These are phyloP conservation scores for Emydoidea blandingii DNA, from an alignment of 2,797 vertebrate species.

Conservation along the genomic window DNA sequence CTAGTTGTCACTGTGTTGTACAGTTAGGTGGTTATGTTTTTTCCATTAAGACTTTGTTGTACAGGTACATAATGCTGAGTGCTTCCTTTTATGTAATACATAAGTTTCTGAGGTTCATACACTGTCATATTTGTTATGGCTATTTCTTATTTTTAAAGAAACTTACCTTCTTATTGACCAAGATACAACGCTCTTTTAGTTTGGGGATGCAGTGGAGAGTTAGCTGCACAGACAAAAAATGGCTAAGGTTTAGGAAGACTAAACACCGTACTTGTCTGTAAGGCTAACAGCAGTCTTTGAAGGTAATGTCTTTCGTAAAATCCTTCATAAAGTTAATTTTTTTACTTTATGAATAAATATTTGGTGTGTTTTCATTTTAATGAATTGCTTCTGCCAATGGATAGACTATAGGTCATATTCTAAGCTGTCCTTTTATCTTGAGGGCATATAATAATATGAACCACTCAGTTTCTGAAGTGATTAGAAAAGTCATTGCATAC, in stretches of 20 bases:
- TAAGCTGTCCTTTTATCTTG: not conserved
- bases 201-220: not conserved
- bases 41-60: slow-evolving; percentile 51
- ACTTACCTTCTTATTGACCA: not conserved
- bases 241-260: not conserved
- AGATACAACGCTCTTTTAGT: not conserved
- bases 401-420: not conserved
- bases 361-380: not conserved
- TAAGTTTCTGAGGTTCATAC: not conserved
- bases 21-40: slow-evolving; percentile 50
- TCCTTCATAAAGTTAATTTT: not conserved
- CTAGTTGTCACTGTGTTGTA: slow-evolving; percentile 63
- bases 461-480: no score
- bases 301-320: not conserved
- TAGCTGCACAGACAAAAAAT: not conserved
- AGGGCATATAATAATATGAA: not conserved
- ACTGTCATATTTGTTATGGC: not conserved
- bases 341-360: not conserved
- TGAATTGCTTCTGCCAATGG: not conserved
- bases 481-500: no score
- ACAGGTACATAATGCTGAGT: slow-evolving; percentile 18
- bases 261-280: not conserved
- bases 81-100: slow-evolving; percentile 47
- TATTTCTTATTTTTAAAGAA: not conserved
- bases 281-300: not conserved